Base-by-base conservation (phyloP, 2,888 invertebrate species). In the Mythimna ferrago region DNA sequence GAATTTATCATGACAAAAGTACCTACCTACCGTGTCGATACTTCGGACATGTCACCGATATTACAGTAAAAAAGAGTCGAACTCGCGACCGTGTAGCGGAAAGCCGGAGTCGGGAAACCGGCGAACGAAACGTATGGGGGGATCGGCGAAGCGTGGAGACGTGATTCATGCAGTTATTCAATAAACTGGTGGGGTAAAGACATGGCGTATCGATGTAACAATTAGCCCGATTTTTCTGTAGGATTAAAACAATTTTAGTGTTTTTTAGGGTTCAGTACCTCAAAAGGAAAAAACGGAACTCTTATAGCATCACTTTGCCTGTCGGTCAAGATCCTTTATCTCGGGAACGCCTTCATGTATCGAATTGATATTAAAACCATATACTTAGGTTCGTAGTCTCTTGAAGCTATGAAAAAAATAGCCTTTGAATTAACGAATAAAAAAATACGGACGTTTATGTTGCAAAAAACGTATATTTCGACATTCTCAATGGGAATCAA, bases 81-180 rank as follows among this genome's bases (percentile, higher is more conserved):
- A 89, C 87, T 83, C 84, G 84, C 83, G 86, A 88, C 87, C 90
- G 88, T 88, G 73, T 84, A 90, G 89, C 91, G 92, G 89, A 92
- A 92, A 91, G 88, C 88, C 80, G 80, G 53, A 70, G 71, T 69
- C 74, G 76, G 80, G 71, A 75, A 81, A 77, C 78, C 71, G 80
- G 35, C 87, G 86, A 88, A 89, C 92, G 91, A 89, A 91, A 90
- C 93, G 93, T 93, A 93, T 93, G 93, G 95, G 93, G 93, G 82
- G 86, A 64, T 85, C 94, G 92, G 86, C 89, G 92, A 87, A 92
- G 92, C 95, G 91, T 93, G 90, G 86, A 88, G 87, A 90, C 83
- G 93, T 95, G 95, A 95, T 92, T 95, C 95, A 94, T 94, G 92
- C 94, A 93, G 92, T 94, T 94, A 95, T 95, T 95, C 93, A 94